Evolutionary conservation across 2,888 invertebrate species (phyloP).

Genomic region (Eupsilia transversa): DNA sequence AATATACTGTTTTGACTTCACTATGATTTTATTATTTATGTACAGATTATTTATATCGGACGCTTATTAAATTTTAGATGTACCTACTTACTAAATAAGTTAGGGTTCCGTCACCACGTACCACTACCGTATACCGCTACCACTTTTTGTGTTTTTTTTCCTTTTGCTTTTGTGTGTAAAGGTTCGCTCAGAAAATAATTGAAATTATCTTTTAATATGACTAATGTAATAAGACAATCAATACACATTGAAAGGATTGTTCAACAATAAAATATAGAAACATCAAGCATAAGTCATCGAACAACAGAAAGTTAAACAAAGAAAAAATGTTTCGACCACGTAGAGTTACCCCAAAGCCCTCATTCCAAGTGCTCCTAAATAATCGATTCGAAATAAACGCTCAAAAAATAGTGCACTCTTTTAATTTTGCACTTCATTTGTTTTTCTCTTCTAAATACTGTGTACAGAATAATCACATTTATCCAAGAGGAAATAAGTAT

Average conservation of each 20-base stretch:
- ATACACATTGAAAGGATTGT: neutral
- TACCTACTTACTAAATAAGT: no score
- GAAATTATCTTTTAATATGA: neutral
- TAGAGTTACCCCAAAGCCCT: neutral
- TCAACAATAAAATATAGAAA: neutral
- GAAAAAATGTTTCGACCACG: neutral
- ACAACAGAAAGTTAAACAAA: neutral
- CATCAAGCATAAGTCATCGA: neutral
- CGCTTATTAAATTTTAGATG: no score
- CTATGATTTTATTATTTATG: no score
- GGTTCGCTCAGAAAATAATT: neutral
- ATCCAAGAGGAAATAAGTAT: conserved; percentile 16
- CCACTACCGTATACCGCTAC: no score
- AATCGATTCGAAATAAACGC: conserved; percentile 7
- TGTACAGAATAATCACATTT: conserved; percentile 16
- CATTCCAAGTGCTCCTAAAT: neutral
- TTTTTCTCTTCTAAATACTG: conserved; percentile 28
- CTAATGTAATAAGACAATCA: neutral
- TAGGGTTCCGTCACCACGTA: no score
- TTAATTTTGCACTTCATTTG: conserved; percentile 7
- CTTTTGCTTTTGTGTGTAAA: no score
- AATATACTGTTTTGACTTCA: no score
- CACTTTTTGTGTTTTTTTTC: no score
- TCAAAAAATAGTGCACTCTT: conserved; percentile 9
- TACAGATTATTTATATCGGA: no score